Percentiles rank a stretch among this genome's conserved stretches.
These are phyloP conservation scores for Nesoenas mayeri DNA, from an alignment of 2,113 vertebrate genomes.

Conservation along the genomic window DNA sequence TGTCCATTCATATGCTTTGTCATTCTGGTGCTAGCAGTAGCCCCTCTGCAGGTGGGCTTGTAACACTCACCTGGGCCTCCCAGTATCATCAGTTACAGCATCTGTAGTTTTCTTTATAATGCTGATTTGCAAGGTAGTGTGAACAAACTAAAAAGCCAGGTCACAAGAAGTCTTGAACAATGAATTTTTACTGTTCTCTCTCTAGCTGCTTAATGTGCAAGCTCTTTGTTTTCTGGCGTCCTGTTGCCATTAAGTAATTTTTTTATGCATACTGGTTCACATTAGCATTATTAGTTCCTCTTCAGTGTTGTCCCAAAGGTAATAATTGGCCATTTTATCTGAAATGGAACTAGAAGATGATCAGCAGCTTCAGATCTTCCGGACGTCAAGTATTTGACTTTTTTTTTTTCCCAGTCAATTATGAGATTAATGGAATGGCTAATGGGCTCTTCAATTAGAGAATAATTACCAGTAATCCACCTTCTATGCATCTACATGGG, in stretches of 20 bases:
- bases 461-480: not conserved
- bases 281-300: not conserved
- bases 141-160: not conserved
- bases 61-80: not conserved
- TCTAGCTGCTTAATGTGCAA: not conserved
- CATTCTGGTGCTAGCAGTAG: not conserved
- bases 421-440: conserved; percentile 9
- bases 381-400: not conserved
- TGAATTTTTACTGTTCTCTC: not conserved
- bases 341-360: not conserved
- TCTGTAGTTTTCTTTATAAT: not conserved
- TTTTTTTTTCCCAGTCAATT: not conserved
- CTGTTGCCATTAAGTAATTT: not conserved
- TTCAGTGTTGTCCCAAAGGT: not conserved
- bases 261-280: not conserved
- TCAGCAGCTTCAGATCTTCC: not conserved
- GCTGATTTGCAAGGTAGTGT: not conserved
- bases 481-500: not conserved
- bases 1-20: fast-evolving
- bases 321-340: not conserved
- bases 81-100: not conserved
- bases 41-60: not conserved
- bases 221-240: not conserved
- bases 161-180: not conserved
- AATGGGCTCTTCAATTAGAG: not conserved